Conservation (phyloP, 1,140 invertebrate species). For the Belonocnema kinseyi region DNA sequence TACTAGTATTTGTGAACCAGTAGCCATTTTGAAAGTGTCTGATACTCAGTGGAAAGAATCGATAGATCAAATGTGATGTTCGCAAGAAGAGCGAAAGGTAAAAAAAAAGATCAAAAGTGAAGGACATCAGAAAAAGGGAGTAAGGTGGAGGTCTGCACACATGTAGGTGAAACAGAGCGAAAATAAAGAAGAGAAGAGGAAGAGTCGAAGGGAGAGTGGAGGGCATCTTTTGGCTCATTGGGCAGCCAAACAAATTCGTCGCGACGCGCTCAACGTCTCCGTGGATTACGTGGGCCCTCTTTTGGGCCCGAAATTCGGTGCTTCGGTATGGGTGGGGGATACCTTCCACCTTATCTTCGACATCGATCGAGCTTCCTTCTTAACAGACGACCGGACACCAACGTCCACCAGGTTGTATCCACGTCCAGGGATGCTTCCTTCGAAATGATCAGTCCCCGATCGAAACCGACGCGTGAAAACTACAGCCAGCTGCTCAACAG, state of each 20-base stretch:
- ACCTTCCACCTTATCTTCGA: conserved; percentile 63
- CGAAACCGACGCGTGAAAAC: conserved; percentile 49
- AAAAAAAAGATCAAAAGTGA: not conserved
- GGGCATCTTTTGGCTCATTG: conserved; percentile 68
- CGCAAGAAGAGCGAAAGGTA: conserved; percentile 14
- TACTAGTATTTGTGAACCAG: conserved; percentile 10
- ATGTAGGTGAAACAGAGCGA: conserved; percentile 43
- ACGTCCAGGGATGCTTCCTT: conserved; percentile 38
- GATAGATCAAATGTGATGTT: conserved; percentile 20
- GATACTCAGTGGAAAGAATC: not conserved
- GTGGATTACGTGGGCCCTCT: conserved; percentile 57
- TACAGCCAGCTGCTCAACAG: conserved; percentile 16
- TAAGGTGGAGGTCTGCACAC: not conserved
- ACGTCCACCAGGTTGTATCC: conserved; percentile 42
- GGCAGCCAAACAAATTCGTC: conserved; percentile 63
- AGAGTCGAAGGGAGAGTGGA: conserved; percentile 39
- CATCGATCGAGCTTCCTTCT: conserved; percentile 68
- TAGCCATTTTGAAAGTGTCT: conserved; percentile 20
- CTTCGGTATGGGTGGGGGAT: conserved; percentile 44
- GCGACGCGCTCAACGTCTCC: conserved; percentile 60
- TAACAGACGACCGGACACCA: conserved; percentile 65
- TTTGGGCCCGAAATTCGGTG: conserved; percentile 51
- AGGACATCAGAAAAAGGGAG: not conserved
- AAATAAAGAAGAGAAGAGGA: conserved; percentile 42
- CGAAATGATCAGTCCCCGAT: conserved; percentile 34